phyloP scores from a whole-genome alignment of 2,113 vertebrate genomes.

The Zosterops pallidus region DNA sequence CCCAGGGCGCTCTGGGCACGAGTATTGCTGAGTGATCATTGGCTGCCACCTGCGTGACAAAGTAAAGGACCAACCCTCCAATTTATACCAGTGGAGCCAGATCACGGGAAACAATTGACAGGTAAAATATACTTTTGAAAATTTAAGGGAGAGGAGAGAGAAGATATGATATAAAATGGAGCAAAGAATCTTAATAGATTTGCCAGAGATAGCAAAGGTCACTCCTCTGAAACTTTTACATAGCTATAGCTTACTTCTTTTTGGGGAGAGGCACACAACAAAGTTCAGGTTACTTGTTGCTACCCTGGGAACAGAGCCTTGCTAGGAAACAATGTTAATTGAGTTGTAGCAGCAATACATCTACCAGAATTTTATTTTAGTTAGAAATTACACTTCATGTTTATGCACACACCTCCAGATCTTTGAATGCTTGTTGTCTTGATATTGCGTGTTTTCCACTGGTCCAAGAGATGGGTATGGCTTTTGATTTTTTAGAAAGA shows the following conservation, averaged over 20 bases:
- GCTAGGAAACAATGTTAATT: background rate
- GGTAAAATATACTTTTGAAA: conserved; percentile 60
- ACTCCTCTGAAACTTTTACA: background rate
- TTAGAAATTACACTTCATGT: background rate
- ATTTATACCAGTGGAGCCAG: conserved; percentile 66
- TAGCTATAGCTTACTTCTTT: background rate
- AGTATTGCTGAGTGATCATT: conserved; percentile 71
- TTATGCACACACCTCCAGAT: background rate
- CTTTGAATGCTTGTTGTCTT: background rate
- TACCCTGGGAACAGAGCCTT: background rate
- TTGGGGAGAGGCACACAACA: background rate
- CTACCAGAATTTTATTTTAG: background rate
- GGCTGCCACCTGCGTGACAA: conserved; percentile 72
- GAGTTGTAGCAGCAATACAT: background rate
- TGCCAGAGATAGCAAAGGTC: background rate
- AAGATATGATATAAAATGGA: background rate
- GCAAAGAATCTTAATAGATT: background rate
- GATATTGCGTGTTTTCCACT: background rate
- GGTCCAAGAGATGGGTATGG: background rate
- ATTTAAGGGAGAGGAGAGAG: conserved; percentile 1
- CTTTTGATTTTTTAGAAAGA: background rate
- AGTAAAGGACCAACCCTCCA: conserved; percentile 71
- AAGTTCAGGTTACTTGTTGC: background rate
- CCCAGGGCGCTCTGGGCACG: conserved; percentile 65
- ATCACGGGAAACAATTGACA: conserved; percentile 66